phyloP scores from a whole-genome alignment of 2,888 invertebrate species.

The Heliconius aoede region DNA sequence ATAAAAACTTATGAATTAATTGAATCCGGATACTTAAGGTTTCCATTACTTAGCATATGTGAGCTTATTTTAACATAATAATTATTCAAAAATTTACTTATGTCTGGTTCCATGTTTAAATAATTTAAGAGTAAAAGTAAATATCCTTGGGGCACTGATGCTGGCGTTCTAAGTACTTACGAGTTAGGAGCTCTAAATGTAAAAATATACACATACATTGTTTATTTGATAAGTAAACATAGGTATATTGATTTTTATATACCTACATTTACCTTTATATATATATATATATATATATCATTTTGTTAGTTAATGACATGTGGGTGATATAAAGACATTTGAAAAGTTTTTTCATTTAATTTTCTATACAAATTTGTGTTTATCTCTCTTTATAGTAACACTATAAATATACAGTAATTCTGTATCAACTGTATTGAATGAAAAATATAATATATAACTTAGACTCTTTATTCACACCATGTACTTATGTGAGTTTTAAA shows the following conservation, averaged over 20 bases:
- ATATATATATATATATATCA: no score
- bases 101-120: background rate
- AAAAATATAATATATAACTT: background rate
- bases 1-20: slow-evolving; percentile 19
- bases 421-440: background rate
- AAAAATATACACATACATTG: background rate
- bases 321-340: no score
- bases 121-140: background rate
- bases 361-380: no score
- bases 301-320: no score
- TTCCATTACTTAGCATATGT: slow-evolving; percentile 10
- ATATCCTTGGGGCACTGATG: background rate
- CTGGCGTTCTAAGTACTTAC: background rate
- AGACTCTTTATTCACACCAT: background rate
- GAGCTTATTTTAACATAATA: background rate
- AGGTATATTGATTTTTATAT: no score
- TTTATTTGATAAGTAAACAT: no score
- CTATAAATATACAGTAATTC: no score
- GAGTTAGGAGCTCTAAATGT: background rate
- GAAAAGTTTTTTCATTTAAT: no score
- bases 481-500: background rate
- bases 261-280: no score
- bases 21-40: slow-evolving; percentile 3
- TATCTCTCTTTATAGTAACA: no score
- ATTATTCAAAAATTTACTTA: background rate